Percentiles rank a stretch among this genome's conserved stretches.
These are phyloP conservation scores for Cassiopea andromeda DNA, from an alignment of 30 jellyfish, hydroid and myxozoan species.

Conservation along the genomic window DNA sequence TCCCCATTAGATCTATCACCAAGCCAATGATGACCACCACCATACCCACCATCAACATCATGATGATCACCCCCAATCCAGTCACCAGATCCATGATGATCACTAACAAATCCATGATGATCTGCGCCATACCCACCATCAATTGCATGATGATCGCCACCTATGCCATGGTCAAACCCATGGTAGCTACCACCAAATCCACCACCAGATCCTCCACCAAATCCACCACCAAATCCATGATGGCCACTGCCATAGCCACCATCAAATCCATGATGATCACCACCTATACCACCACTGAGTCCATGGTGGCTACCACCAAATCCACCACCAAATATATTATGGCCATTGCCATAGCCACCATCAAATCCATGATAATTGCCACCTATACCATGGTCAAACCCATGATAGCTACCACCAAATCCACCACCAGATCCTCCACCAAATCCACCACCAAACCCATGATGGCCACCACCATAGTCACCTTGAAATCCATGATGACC, in stretches of 20 bases:
- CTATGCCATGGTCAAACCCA: constrained; percentile 1
- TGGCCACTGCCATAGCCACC: constrained; percentile 40
- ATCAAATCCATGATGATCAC: constrained; percentile 32
- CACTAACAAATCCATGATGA: constrained; percentile 39
- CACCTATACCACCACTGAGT: constrained; percentile 27
- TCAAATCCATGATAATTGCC: constrained; percentile 43
- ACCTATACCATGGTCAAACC: constrained; percentile 37
- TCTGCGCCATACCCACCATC: constrained; percentile 34
- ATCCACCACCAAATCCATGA: constrained; percentile 29
- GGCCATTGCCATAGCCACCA: constrained; percentile 22
- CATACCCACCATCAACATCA: constrained; percentile 34
- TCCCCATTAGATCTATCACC: constrained; percentile 28
- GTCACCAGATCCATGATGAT: constrained; percentile 46
- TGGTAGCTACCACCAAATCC: constrained; percentile 24
- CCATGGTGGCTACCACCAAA: constrained; percentile 30
- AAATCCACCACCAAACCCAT: constrained; percentile 53
- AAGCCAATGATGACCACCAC: constrained; percentile 37
- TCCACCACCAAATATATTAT: constrained; percentile 17
- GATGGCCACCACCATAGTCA: constrained; percentile 43
- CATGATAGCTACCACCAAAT: constrained; percentile 26
- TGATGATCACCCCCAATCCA: constrained; percentile 24
- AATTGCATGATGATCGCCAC: constrained; percentile 51
- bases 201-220: constrained; percentile 40
- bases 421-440: constrained; percentile 47
- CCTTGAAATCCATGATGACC: constrained; percentile 49